Percentiles rank a stretch among this genome's conserved stretches.
Conservation (phyloP, 2,888 invertebrate species). For the Drosophila anceps region DNA sequence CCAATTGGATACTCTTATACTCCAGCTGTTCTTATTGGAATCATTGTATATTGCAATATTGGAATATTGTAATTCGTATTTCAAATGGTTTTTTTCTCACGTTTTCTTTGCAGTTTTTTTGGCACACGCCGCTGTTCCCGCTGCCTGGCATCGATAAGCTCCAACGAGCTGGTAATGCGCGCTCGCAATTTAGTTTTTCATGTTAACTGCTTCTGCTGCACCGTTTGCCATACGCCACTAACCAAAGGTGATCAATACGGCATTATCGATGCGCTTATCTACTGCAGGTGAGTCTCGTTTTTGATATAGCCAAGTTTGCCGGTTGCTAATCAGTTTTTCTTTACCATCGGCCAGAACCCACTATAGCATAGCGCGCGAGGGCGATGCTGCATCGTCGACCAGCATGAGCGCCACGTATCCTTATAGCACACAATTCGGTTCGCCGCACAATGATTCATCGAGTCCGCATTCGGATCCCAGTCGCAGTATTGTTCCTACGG, state of each 20-base stretch:
- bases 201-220: conserved; percentile 97
- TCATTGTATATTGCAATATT: background rate
- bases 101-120: conserved; percentile 91
- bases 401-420: conserved; percentile 86
- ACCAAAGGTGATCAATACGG: conserved; percentile 98
- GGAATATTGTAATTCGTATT: background rate
- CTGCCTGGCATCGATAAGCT: conserved; percentile 94
- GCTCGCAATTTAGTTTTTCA: conserved; percentile 97
- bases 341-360: conserved; percentile 78
- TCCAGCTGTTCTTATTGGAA: background rate
- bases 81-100: background rate
- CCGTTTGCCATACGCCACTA: conserved; percentile 93
- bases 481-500: conserved; percentile 85
- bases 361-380: conserved; percentile 84
- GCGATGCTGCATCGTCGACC: conserved; percentile 83
- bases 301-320: background rate
- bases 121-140: conserved; percentile 95
- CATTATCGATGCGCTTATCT: conserved; percentile 94
- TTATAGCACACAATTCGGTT: conserved; percentile 86
- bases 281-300: conserved; percentile 89
- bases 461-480: conserved; percentile 85
- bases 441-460: conserved; percentile 85
- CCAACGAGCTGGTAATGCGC: conserved; percentile 97
- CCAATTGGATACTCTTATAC: background rate
- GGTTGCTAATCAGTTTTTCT: background rate